Evolutionary conservation across 2,888 invertebrate genomes (phyloP).

Genomic region (Drosophila siamana): DNA sequence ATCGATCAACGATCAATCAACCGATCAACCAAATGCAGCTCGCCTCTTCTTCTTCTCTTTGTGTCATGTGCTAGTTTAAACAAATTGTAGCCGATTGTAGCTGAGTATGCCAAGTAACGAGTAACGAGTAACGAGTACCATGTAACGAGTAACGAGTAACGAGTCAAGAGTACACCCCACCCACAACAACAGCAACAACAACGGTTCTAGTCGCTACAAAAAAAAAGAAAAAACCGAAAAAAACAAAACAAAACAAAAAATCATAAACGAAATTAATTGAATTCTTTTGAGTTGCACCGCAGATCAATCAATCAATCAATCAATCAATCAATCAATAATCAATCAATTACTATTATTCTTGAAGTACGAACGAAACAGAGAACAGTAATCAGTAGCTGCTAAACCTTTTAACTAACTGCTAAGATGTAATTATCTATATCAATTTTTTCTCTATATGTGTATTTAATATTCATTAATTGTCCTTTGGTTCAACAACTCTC

Average conservation of each 20-base stretch:
- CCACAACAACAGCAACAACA: constrained; percentile 18
- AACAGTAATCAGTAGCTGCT: constrained; percentile 68
- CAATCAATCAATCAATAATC: constrained; percentile 36
- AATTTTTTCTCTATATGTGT: constrained; percentile 55
- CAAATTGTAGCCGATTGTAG: constrained; percentile 11
- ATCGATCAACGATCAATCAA: constrained; percentile 15
- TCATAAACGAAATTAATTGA: constrained; percentile 9
- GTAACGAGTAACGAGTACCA: constrained; percentile 27
- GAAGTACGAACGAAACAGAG: constrained; percentile 22
- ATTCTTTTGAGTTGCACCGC: constrained; percentile 32
- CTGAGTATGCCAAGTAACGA: constrained; percentile 17
- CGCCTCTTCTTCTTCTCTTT: constrained; percentile 22
- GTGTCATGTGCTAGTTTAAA: constrained; percentile 42
- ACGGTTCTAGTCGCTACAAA: constrained; percentile 46
- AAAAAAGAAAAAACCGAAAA: not conserved
- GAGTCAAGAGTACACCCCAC: constrained; percentile 22
- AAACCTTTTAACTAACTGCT: constrained; percentile 71
- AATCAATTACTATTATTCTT: constrained; percentile 30
- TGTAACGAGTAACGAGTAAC: constrained; percentile 27
- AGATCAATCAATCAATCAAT: constrained; percentile 37
- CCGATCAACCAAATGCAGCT: constrained; percentile 12
- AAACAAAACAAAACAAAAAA: not conserved
- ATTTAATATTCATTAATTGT: constrained; percentile 37
- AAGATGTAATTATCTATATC: constrained; percentile 76
- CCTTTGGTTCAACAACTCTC: constrained; percentile 7